Evolutionary conservation across 2,888 invertebrate genomes (phyloP).

Genomic region (Smittia aterrima): DNA sequence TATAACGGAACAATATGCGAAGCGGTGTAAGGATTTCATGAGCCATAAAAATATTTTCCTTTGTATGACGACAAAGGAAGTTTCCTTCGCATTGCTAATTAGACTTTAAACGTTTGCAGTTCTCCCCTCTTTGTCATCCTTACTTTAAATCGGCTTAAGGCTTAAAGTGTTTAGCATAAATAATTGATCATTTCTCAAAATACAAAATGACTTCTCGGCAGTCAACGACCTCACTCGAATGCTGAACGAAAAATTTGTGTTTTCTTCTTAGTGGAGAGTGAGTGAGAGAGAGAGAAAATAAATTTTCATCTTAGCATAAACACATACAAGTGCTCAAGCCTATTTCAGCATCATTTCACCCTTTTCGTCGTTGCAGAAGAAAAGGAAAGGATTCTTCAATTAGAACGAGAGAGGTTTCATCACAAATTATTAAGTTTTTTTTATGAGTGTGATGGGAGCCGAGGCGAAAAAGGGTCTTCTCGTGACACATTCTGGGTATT

Average conservation of each 20-base stretch:
- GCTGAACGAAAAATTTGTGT: no score
- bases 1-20: neutral
- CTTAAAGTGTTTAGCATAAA: slow-evolving; percentile 16
- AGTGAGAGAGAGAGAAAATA: no score
- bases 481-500: no score
- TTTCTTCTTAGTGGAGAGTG: no score
- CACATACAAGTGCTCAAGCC: neutral
- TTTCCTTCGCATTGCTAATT: neutral
- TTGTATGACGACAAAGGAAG: neutral
- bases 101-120: neutral
- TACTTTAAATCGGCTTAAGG: neutral
- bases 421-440: slow-evolving; percentile 22
- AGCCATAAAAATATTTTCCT: neutral
- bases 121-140: neutral
- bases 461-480: neutral
- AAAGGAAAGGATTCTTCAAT: neutral
- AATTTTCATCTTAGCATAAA: neutral
- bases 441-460: neutral
- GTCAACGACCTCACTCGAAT: slow-evolving; percentile 18
- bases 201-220: neutral
- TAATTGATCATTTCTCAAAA: neutral
- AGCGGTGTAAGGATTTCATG: neutral
- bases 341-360: neutral
- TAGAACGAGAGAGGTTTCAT: slow-evolving; percentile 5
- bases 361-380: neutral